phyloP scores from a whole-genome alignment of 2,113 vertebrate genomes.

The Etheostoma cragini region DNA sequence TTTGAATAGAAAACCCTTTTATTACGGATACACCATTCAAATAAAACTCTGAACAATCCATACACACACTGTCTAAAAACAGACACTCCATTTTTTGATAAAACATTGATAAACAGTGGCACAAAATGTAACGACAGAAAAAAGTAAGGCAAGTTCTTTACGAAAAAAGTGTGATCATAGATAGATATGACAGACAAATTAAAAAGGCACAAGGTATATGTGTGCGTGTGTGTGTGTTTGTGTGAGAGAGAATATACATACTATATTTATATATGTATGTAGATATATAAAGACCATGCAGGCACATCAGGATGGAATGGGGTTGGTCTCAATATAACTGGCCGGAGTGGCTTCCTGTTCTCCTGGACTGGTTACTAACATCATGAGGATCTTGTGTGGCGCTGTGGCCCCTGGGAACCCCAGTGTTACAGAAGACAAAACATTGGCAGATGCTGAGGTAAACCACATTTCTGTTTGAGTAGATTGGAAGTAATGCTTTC shows the following conservation, averaged over 20 bases:
- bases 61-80: slow-evolving; percentile 71
- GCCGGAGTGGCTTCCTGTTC: slow-evolving; percentile 35
- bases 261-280: slow-evolving; percentile 19
- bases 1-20: slow-evolving; percentile 70
- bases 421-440: slow-evolving; percentile 39
- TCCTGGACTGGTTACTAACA: slow-evolving; percentile 31
- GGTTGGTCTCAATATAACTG: slow-evolving; percentile 62
- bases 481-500: slow-evolving; percentile 38
- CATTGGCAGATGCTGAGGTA: slow-evolving; percentile 68
- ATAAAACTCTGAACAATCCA: slow-evolving; percentile 75
- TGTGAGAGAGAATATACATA: slow-evolving; percentile 16
- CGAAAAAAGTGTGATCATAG: slow-evolving; percentile 68
- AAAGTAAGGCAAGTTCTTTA: slow-evolving; percentile 80
- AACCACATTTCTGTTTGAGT: slow-evolving; percentile 47
- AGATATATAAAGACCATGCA: slow-evolving; percentile 74
- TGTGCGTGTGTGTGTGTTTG: no score
- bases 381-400: background rate
- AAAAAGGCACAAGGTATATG: slow-evolving; percentile 82
- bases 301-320: slow-evolving; percentile 77
- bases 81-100: slow-evolving; percentile 60
- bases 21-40: slow-evolving; percentile 72
- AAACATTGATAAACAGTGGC: slow-evolving; percentile 70
- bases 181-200: slow-evolving; percentile 77
- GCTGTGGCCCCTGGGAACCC: background rate
- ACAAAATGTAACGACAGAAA: slow-evolving; percentile 78